Conservation (phyloP, 2,797 vertebrate species). For the Coregonus ussuriensis region DNA sequence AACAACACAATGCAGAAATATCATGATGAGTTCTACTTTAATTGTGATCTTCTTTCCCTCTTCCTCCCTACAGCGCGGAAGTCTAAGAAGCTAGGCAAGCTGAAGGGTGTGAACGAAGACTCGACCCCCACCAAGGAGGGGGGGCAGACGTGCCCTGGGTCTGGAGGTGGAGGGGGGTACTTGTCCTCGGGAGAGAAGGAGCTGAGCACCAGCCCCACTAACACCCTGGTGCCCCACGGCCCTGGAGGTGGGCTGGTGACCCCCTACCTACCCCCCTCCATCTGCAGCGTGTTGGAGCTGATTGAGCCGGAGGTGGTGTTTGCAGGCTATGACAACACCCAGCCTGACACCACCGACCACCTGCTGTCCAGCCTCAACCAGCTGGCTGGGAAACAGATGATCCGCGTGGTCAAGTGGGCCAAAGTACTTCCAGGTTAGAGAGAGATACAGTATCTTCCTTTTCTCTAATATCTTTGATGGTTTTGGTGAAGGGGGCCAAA, state of each 20-base stretch:
- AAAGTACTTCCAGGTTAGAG: slow-evolving; percentile 98
- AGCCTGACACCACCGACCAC: no score
- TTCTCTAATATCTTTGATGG: no score
- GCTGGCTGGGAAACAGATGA: slow-evolving; percentile 97
- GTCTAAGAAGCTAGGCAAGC: no score
- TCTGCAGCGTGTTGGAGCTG: no score
- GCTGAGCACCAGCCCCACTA: no score
- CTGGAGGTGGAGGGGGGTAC: slow-evolving; percentile 73
- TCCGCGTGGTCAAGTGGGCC: slow-evolving; percentile 98
- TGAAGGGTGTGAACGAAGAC: slow-evolving; percentile 92
- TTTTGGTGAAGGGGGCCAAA: background rate
- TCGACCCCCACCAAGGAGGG: slow-evolving; percentile 85
- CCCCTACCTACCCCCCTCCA: no score
- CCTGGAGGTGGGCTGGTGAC: no score
- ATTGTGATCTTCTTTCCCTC: slow-evolving; percentile 6
- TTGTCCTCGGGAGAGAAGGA: no score
- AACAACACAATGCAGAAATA: background rate
- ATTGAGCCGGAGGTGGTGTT: slow-evolving; percentile 94
- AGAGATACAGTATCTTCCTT: background rate
- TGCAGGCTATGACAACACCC: slow-evolving; percentile 83
- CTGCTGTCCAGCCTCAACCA: slow-evolving; percentile 93
- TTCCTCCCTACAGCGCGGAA: no score
- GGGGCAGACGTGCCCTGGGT: slow-evolving; percentile 58
- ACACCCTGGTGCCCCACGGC: no score
- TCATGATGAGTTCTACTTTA: background rate